Base-by-base conservation (phyloP, 2,113 vertebrate species). In the Henicopernis longicauda region DNA sequence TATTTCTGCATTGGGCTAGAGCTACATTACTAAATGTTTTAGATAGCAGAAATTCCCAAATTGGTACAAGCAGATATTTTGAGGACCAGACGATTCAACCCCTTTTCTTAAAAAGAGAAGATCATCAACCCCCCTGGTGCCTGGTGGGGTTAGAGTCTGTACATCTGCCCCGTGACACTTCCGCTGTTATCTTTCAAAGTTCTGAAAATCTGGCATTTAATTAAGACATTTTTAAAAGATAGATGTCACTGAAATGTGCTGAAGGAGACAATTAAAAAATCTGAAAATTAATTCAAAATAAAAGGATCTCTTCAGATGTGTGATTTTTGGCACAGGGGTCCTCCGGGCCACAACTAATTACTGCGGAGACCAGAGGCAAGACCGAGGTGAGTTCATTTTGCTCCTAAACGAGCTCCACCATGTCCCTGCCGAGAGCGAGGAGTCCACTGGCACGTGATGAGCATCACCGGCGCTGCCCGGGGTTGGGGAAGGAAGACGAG, bases 271-370 rank as follows among this genome's bases (percentile, higher is more conserved):
- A 92, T 88, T 90, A 77, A 93, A 83, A 81, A 82, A 67, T 32
- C 72, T 92, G 83, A 69, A 78, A 91, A 95, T 76, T 55, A 91
- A 92, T 86, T 83, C 42, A 84, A 71, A 97, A 95, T 88, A 71
- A 67, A 93, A 82, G 6, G 19, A 67, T 65, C 67, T 79, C 21
- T 76, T 90, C 57, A 86, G 59, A 79, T 49, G 40, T 71, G 10
- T 67, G n/a, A 57, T 89, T 95, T 96, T 96, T 89, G 69, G 44
- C 72, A 62, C 27, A 21, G 15, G 7, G 10, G 11, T 83, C 63
- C 83, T 94, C 52, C 0, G 4, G 45, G 69, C 61, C 40, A 26
- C 80, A 83, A 21, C 72, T 95, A 91, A 94, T 97, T 95, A 86
- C 47, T 92, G 67, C 8, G 5, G 72, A 91, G 71, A 90, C 72